Evolutionary conservation across 23 tunicate genomes (phyloP), one percentile per base, ranked within the genome.

Genomic region (Clavelina lepadiformis): DNA sequence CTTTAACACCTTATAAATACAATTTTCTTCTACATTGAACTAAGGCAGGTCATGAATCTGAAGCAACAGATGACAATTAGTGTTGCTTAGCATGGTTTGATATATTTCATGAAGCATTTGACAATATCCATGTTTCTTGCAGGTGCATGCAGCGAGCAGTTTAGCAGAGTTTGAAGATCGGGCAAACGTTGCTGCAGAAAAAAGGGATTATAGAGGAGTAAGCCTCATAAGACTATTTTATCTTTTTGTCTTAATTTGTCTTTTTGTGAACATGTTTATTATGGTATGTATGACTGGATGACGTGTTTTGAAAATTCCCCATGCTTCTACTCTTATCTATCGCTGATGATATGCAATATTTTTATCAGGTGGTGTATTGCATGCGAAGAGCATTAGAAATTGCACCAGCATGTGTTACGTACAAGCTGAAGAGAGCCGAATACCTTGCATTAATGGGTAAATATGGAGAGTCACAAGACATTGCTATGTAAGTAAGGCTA

Each of bases 331-430:
- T n/a, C n/a, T n/a, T n/a, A n/a, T n/a, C n/a, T n/a, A n/a, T n/a
- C n/a, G n/a, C n/a, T n/a, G n/a, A n/a, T n/a, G n/a, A n/a, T n/a
- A n/a, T n/a, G n/a, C n/a, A n/a, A n/a, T n/a, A n/a, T n/a, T n/a
- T n/a, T n/a, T n/a, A n/a, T 1, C 49, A 84, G 93, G 84, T 85
- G 20, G 94, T 77, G 32, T 85, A 72, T 51, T 85, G 78, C 74
- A 85, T 85, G 94, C 85, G 82, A 26, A 58, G 94, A 24, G 84
- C 84, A 2, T 54, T 56, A 6, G 72, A 85, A 46, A 64, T 85
- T 2, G 54, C 94, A 2, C 80, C 80, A 21, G 94, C 84, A 2
- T 77, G 94, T 49, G 38, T 37, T 18, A 37, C 35, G 3, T 85
- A 77, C 65, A 77, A 78, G 71, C 45, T 85, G 65, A 56, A 29